Evolutionary conservation across 2,888 invertebrate species (phyloP).

Genomic region (Drosophila kambysellisi): DNA sequence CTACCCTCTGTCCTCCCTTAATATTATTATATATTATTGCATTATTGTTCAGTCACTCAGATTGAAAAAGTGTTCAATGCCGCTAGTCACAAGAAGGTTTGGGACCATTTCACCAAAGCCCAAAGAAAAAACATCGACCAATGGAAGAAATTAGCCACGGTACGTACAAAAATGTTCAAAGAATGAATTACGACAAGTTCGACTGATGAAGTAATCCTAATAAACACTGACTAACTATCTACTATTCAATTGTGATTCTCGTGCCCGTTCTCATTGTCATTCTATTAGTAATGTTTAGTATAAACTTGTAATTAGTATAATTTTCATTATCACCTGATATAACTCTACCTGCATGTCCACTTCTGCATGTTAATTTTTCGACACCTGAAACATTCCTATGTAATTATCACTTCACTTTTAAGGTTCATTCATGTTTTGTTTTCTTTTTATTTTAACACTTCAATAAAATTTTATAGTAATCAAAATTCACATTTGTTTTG

Average conservation of each 20-base stretch:
- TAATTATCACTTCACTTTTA: constrained; percentile 13
- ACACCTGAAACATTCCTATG: background rate
- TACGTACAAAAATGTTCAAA: constrained; percentile 86
- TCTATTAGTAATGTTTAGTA: constrained; percentile 17
- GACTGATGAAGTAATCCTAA: constrained; percentile 47
- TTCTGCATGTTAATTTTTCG: constrained; percentile 27
- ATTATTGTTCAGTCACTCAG: constrained; percentile 94
- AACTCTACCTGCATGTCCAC: constrained; percentile 23
- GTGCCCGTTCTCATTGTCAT: constrained; percentile 30
- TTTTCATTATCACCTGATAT: constrained; percentile 20
- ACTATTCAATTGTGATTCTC: constrained; percentile 32
- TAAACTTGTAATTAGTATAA: constrained; percentile 18
- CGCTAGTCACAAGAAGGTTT: constrained; percentile 98
- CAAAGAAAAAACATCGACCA: constrained; percentile 99
- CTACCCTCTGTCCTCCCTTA: constrained; percentile 80
- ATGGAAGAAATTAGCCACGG: constrained; percentile 98
- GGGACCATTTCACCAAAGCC: constrained; percentile 99
- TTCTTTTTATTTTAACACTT: background rate
- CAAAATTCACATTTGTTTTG: constrained; percentile 7
- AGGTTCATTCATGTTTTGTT: constrained; percentile 17
- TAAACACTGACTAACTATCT: constrained; percentile 23
- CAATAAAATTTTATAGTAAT: background rate
- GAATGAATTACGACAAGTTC: constrained; percentile 66
- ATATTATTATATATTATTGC: constrained; percentile 85
- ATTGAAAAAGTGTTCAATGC: constrained; percentile 98